Conservation (phyloP, 1,140 invertebrate genomes). For the Acromyrmex echinatior region DNA sequence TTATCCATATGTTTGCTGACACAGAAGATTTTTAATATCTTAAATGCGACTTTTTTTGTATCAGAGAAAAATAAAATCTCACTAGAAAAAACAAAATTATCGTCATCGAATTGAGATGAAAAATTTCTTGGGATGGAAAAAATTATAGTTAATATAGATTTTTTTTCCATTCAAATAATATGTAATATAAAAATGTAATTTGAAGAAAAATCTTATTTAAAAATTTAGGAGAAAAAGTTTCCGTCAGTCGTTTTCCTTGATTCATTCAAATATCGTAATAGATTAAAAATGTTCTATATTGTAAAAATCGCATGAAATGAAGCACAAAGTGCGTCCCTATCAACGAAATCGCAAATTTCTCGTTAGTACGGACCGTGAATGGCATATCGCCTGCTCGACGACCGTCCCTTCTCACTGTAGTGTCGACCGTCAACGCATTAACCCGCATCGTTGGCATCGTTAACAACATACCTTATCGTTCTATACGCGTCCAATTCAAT, state of each 20-base stretch:
- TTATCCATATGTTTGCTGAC: constrained; percentile 56
- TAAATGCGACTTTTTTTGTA: not conserved
- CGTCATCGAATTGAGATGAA: not conserved
- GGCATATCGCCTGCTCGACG: constrained; percentile 65
- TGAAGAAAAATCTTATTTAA: constrained; percentile 13
- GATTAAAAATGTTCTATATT: constrained; percentile 59
- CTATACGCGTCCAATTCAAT: constrained; percentile 68
- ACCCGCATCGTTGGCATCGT: constrained; percentile 80
- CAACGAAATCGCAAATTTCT: constrained; percentile 82
- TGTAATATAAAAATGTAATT: not conserved
- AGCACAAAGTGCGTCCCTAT: not conserved
- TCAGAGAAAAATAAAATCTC: constrained; percentile 40
- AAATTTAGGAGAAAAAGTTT: constrained; percentile 24
- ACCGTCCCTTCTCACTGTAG: constrained; percentile 45
- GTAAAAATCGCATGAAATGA: constrained; percentile 7
- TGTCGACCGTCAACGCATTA: constrained; percentile 76
- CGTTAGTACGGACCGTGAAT: constrained; percentile 73
- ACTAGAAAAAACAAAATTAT: not conserved
- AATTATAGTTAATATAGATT: not conserved
- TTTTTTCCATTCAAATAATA: not conserved
- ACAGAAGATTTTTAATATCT: not conserved
- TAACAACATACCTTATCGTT: constrained; percentile 83
- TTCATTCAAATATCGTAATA: not conserved
- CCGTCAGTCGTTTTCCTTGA: constrained; percentile 32
- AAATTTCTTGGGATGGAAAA: not conserved